Conservation (phyloP, 2,888 invertebrate species). For the Tetragnatha montana region DNA sequence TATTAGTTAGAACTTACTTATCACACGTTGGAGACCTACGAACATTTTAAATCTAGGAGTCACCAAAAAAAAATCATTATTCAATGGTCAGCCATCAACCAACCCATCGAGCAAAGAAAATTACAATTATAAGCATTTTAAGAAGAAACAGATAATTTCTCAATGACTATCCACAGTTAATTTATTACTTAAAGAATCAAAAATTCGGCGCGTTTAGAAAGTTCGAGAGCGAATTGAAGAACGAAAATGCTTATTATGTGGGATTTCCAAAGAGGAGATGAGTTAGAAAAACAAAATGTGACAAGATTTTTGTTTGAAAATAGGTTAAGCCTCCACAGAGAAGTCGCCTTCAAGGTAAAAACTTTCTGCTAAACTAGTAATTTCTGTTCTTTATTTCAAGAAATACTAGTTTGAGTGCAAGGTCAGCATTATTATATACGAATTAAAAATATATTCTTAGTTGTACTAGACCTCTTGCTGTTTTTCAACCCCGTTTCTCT, state of each 20-base stretch:
- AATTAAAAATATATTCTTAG: not conserved
- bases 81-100: too few relatives aligned
- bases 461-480: not conserved
- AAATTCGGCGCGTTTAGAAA: not conserved
- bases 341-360: slow-evolving; percentile 48
- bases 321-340: slow-evolving; percentile 14
- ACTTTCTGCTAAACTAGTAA: slow-evolving; percentile 38
- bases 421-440: slow-evolving; percentile 1
- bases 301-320: slow-evolving; percentile 4
- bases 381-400: slow-evolving; percentile 20
- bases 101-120: too few relatives aligned
- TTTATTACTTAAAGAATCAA: not conserved
- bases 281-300: slow-evolving; percentile 1
- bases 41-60: too few relatives aligned
- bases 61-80: too few relatives aligned
- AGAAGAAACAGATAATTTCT: too few relatives aligned
- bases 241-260: not conserved
- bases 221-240: not conserved
- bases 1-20: too few relatives aligned
- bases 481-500: not conserved
- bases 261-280: not conserved
- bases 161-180: too few relatives aligned
- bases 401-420: slow-evolving; percentile 41
- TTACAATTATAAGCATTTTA: too few relatives aligned
- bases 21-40: too few relatives aligned